These are phyloP conservation scores for Gila orcuttii DNA, from an alignment of 2,113 vertebrate species.

Conservation along the genomic window DNA sequence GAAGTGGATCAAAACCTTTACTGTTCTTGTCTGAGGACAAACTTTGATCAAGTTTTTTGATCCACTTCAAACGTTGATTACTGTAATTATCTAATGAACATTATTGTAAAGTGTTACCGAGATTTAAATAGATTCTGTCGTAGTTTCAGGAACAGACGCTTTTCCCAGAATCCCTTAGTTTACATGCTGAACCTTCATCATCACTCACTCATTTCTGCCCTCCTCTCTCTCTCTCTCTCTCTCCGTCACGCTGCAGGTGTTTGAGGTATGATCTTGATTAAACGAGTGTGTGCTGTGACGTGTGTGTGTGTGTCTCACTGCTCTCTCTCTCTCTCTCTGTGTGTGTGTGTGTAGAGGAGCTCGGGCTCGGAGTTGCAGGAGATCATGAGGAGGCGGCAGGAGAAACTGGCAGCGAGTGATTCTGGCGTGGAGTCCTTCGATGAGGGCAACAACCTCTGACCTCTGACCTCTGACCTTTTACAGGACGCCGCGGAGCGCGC, in stretches of 20 bases:
- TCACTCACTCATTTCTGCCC: conserved; percentile 14
- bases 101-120: no score
- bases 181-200: neutral
- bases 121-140: no score
- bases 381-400: conserved; percentile 94
- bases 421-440: conserved; percentile 97
- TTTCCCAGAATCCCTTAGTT: conserved; percentile 3
- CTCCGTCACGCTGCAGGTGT: conserved; percentile 3
- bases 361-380: conserved; percentile 92
- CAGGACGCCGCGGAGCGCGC: conserved; percentile 77
- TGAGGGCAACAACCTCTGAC: conserved; percentile 88
- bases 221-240: neutral
- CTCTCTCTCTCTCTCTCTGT: no score
- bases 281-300: neutral
- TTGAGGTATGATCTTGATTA: conserved; percentile 8
- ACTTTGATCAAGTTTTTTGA: no score
- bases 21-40: no score
- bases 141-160: neutral
- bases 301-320: neutral
- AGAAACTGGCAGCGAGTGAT: conserved; percentile 90
- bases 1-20: no score
- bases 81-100: no score
- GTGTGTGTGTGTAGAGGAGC: conserved; percentile 72
- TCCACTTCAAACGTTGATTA: no score
- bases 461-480: conserved; percentile 63